Evolutionary conservation across 2,888 invertebrate genomes (phyloP), one percentile per base, ranked within the genome.

Genomic region (Brachypterus glaber): DNA sequence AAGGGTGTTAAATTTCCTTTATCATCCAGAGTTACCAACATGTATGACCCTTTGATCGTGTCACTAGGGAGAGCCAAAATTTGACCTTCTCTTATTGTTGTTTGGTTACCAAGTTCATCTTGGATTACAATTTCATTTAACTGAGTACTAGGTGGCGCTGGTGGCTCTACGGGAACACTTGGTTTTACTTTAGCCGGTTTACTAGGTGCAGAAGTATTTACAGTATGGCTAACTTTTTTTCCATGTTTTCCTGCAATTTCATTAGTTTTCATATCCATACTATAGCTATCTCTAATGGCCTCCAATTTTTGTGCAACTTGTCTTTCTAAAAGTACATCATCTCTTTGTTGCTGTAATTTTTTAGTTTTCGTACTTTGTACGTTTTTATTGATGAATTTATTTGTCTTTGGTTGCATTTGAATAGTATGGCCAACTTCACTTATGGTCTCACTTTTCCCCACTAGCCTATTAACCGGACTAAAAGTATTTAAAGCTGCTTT

Each of bases 11-110:
- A 71, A 30, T 77, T 77, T 29, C 82, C 78, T 37, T 76, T 74
- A 47, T 82, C 80, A 50, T 80, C 79, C n/a, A 81, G 68, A 1
- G 76, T 71, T 44, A 85, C 80, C 18, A 85, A 68, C 58, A 82
- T 80, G 57, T 82, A 83, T 1, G 79, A 77, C 3, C 83, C 82
- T 35, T 81, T 81, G 41, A 77, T 74, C 48, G 77, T 77, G 50
- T 81, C 82, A 13, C 82, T 82, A 14, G 82, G 82, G 30, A 85
- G 70, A 9, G 82, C 82, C 55, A 81, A 67, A 51, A 82, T 70
- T 57, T 80, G 79, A 0, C 77, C 74, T 54, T 79, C 77, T 2
- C 70, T 66, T 18, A 74, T 62, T 3, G 64, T 64, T 1, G 65
- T 65, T 48, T 64, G 62, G 47, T 64, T 64, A 27, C 67, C 67